Conservation (phyloP, 2,797 vertebrate genomes). For the Anguilla megastoma region DNA sequence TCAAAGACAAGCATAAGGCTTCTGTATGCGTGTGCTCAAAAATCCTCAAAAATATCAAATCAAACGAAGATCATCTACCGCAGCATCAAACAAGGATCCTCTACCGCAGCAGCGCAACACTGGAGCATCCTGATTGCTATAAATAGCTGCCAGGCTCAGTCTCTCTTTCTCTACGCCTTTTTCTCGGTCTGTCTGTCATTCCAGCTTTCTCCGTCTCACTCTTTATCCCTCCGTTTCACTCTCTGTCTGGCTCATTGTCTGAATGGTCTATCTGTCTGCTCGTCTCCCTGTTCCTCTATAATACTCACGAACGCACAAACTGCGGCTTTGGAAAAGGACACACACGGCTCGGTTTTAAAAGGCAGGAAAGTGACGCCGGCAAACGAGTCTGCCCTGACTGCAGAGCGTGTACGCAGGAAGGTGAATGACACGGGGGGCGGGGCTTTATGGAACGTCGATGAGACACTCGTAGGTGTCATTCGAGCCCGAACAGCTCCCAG, state of each 20-base stretch:
- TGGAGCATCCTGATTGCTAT: background rate
- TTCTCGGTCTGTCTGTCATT: too few relatives aligned
- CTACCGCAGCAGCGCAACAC: background rate
- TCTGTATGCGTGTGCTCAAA: background rate
- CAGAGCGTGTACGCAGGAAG: background rate
- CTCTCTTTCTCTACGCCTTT: background rate
- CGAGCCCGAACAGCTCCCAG: background rate
- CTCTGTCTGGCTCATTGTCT: background rate
- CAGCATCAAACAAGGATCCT: background rate
- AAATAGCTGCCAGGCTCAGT: background rate
- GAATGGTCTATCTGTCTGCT: background rate
- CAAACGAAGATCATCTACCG: background rate
- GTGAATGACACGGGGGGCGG: background rate
- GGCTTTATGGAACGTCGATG: background rate
- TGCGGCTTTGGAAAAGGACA: background rate
- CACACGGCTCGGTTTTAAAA: background rate
- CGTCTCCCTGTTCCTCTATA: background rate
- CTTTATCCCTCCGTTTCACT: background rate
- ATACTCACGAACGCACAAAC: background rate
- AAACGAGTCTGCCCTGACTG: background rate
- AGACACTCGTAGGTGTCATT: background rate
- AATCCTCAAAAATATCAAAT: background rate
- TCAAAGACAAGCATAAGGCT: too few relatives aligned
- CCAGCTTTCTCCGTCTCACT: background rate
- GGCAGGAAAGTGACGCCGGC: background rate